These are phyloP conservation scores for Cydia fagiglandana DNA, from an alignment of 1,140 invertebrate genomes.

Conservation along the genomic window DNA sequence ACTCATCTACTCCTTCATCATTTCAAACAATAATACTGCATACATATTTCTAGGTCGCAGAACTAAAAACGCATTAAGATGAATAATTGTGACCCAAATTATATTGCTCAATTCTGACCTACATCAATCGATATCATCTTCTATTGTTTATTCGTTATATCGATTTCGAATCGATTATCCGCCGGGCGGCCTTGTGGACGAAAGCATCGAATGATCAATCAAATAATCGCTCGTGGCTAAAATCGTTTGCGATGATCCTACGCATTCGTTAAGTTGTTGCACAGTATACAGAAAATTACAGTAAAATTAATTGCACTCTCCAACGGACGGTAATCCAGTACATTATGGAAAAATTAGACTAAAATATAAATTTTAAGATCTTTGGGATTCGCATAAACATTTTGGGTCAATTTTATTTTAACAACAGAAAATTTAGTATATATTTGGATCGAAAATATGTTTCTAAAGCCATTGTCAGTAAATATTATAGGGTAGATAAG, in stretches of 20 bases:
- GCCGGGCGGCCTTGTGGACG: constrained; percentile 43
- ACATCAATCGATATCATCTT: constrained; percentile 56
- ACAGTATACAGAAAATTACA: not conserved
- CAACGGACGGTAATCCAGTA: too few relatives aligned
- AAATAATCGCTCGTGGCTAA: constrained; percentile 29
- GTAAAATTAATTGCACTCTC: not conserved
- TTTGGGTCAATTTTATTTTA: too few relatives aligned
- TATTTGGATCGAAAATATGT: too few relatives aligned
- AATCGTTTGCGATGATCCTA: not conserved
- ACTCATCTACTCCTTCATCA: too few relatives aligned
- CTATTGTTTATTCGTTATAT: constrained; percentile 52
- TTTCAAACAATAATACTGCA: not conserved
- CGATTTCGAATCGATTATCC: constrained; percentile 51
- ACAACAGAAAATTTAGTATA: too few relatives aligned
- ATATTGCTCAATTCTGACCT: constrained; percentile 46
- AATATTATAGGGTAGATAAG: too few relatives aligned
- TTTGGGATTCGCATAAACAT: too few relatives aligned
- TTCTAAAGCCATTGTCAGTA: too few relatives aligned
- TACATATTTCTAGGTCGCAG: not conserved
- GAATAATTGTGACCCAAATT: constrained; percentile 22
- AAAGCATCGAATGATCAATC: constrained; percentile 45
- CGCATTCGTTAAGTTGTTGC: not conserved
- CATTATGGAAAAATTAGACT: too few relatives aligned
- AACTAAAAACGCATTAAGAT: not conserved
- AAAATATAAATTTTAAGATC: too few relatives aligned